Evolutionary conservation across 2,888 invertebrate species (phyloP), one percentile per base, ranked within the genome.

Genomic region (Mythimna albipuncta): DNA sequence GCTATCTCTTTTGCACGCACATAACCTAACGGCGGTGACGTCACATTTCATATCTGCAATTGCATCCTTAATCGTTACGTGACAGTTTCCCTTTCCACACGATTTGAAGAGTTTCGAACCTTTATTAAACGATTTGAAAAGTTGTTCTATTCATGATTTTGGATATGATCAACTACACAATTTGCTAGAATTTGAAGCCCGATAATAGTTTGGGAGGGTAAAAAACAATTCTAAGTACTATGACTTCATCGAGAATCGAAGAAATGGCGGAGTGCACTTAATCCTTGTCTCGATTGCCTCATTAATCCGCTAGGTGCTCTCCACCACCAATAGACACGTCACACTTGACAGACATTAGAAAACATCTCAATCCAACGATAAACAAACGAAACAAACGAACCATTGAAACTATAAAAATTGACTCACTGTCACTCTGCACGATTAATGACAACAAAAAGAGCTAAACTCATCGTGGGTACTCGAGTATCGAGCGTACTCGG

Each of bases 361-460:
- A 85, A 86, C 84, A 86, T 78, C 85, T 84, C 74, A 67, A 85
- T 84, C 72, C 65, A 79, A 63, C 57, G 50, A 75, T 81, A 86
- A 81, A 85, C 86, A 84, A 73, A 79, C 76, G 59, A 65, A 73
- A 82, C 81, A 80, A 79, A 77, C 76, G 78, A 74, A 81, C 73
- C 78, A 81, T 79, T 80, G 66, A 77, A 76, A 74, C 77, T 81
- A 81, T 82, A 87, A 88, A 88, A 86, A 85, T 87, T 77, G 75
- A 85, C 86, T 87, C 75, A 86, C 84, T 85, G 85, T 84, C 87
- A 83, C 85, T 81, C 83, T 75, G 82, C 84, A 85, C 86, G 87
- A 87, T 88, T 89, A 89, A 88, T 89, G 90, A 87, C 87, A 84
- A 88, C 91, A 93, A 93, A 93, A 93, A 92, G 90, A 90, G 89